Evolutionary conservation across 2,113 vertebrate species (phyloP).

Genomic region (Epinephelus fuscoguttatus): DNA sequence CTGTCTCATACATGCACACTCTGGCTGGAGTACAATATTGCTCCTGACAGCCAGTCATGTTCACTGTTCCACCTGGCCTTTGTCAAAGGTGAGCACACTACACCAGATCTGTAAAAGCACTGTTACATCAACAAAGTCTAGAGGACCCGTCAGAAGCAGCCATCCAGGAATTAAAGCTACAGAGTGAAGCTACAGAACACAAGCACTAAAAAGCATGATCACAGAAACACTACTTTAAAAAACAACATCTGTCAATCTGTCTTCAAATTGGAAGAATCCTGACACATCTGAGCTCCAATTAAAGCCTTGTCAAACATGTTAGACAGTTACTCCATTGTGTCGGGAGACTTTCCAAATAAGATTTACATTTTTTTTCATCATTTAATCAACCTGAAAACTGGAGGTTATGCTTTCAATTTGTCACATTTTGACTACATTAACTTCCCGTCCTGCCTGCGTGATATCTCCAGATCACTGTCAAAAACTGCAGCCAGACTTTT

Average conservation of each 20-base stretch:
- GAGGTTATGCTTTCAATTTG: slow-evolving; percentile 14
- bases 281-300: not conserved
- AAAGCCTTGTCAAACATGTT: slow-evolving; percentile 4
- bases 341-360: not conserved
- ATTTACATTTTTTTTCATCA: not conserved
- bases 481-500: not conserved
- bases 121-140: slow-evolving; percentile 11
- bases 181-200: not conserved
- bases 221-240: not conserved
- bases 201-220: not conserved
- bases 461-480: slow-evolving; percentile 3
- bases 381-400: not conserved
- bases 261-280: not conserved
- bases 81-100: slow-evolving; percentile 22
- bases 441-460: not conserved
- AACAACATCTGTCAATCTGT: slow-evolving; percentile 7
- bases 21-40: not conserved
- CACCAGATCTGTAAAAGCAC: slow-evolving; percentile 16
- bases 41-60: slow-evolving; percentile 31
- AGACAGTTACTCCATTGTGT: not conserved
- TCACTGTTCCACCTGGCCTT: slow-evolving; percentile 28
- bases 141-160: not conserved
- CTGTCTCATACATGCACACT: slow-evolving; percentile 12
- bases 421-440: slow-evolving; percentile 14
- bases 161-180: not conserved